Evolutionary conservation across 2,797 vertebrate genomes (phyloP).

Genomic region (Perodicticus potto): DNA sequence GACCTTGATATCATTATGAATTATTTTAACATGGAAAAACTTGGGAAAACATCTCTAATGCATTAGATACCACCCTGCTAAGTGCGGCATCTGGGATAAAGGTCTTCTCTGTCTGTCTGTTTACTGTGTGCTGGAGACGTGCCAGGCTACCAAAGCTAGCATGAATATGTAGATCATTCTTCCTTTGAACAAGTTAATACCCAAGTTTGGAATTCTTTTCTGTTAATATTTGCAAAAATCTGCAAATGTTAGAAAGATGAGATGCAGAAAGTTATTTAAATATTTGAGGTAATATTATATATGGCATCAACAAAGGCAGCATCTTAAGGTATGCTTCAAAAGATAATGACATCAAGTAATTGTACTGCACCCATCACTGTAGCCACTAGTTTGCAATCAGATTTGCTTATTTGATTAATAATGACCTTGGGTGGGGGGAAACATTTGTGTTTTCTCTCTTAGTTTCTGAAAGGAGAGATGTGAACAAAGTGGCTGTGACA

Average conservation of each 20-base stretch:
- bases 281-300: slow-evolving; percentile 56
- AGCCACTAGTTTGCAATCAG: neutral
- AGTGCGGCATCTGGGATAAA: slow-evolving; percentile 82
- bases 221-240: slow-evolving; percentile 83
- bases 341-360: slow-evolving; percentile 43
- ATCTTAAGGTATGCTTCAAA: slow-evolving; percentile 59
- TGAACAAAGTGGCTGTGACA: neutral
- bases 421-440: neutral
- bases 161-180: slow-evolving; percentile 87
- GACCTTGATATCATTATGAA: slow-evolving; percentile 83
- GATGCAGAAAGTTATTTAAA: slow-evolving; percentile 56
- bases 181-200: slow-evolving; percentile 70
- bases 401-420: slow-evolving; percentile 7
- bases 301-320: slow-evolving; percentile 64
- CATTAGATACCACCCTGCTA: slow-evolving; percentile 77
- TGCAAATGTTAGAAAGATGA: slow-evolving; percentile 77
- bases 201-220: slow-evolving; percentile 64
- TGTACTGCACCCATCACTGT: neutral
- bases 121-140: slow-evolving; percentile 78
- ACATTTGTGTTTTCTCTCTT: neutral
- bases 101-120: slow-evolving; percentile 71
- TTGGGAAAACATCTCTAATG: slow-evolving; percentile 76
- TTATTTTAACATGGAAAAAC: slow-evolving; percentile 82
- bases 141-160: slow-evolving; percentile 80
- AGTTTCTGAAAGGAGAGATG: slow-evolving; percentile 10